Percentiles rank a stretch among this genome's conserved stretches.
phyloP scores from a whole-genome alignment of 2,797 vertebrate species.

The Macropus fuliginosus region DNA sequence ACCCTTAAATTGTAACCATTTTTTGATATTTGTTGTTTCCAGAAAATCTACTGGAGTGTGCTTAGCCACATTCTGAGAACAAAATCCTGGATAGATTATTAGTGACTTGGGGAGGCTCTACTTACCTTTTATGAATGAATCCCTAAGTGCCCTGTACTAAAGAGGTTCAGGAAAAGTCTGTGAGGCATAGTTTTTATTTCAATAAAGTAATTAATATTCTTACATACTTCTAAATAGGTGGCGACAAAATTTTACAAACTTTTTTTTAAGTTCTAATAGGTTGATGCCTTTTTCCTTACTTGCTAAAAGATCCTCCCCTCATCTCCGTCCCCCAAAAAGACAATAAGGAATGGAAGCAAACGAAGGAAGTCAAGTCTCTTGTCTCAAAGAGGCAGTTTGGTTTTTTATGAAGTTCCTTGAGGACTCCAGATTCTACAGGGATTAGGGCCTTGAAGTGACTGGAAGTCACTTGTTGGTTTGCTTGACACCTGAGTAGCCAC shows the following conservation, averaged over 20 bases:
- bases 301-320: neutral
- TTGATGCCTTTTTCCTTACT: neutral
- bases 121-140: neutral
- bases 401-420: neutral
- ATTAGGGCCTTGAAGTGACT: neutral
- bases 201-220: neutral
- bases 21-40: neutral
- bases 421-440: neutral
- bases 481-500: neutral
- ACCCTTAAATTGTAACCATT: neutral
- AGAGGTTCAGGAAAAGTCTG: neutral
- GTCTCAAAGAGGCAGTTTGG: neutral
- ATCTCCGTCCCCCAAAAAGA: rapidly evolving
- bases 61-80: neutral
- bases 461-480: neutral
- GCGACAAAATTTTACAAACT: neutral
- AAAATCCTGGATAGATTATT: neutral
- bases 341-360: neutral
- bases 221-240: neutral
- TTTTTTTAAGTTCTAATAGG: neutral
- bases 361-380: neutral
- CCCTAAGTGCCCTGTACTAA: neutral
- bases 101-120: neutral
- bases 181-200: neutral
- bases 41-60: neutral